Evolutionary conservation across 2,113 vertebrate species (phyloP).

Genomic region (Leuciscus idus): DNA sequence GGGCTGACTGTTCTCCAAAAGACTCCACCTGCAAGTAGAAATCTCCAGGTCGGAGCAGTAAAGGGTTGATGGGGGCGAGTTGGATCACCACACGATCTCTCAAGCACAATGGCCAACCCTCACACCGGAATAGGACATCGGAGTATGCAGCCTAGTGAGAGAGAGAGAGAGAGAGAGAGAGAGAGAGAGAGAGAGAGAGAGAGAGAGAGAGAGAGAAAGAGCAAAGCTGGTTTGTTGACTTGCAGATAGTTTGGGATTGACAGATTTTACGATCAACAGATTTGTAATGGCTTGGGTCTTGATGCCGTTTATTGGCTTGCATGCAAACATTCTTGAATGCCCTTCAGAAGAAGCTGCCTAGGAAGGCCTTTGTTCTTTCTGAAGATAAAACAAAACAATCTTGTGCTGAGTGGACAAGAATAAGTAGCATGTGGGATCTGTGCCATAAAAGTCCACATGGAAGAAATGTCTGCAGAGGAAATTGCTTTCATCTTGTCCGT

Average conservation of each 20-base stretch:
- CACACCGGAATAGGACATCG: conserved; percentile 87
- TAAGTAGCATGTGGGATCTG: conserved; percentile 31
- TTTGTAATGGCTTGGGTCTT: conserved; percentile 1
- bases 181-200: background rate
- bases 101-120: conserved; percentile 94
- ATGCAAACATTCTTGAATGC: conserved; percentile 25
- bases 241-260: background rate
- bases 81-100: conserved; percentile 87
- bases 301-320: conserved; percentile 13
- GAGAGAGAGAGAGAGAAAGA: background rate
- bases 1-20: conserved; percentile 81
- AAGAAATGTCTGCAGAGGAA: conserved; percentile 38
- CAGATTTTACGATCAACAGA: background rate
- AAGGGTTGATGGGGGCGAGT: conserved; percentile 85
- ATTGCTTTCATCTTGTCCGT: conserved; percentile 4
- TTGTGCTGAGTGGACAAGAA: conserved; percentile 35
- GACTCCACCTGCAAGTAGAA: conserved; percentile 93
- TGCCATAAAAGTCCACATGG: conserved; percentile 41
- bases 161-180: no score
- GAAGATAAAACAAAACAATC: conserved; percentile 44
- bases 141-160: conserved; percentile 82
- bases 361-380: conserved; percentile 37
- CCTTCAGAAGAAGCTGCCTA: conserved; percentile 18
- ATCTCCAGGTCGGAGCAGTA: conserved; percentile 88
- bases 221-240: background rate